Evolutionary conservation across 2,113 vertebrate genomes (phyloP), one percentile per base, ranked within the genome.

Genomic region (Sialia sialis): DNA sequence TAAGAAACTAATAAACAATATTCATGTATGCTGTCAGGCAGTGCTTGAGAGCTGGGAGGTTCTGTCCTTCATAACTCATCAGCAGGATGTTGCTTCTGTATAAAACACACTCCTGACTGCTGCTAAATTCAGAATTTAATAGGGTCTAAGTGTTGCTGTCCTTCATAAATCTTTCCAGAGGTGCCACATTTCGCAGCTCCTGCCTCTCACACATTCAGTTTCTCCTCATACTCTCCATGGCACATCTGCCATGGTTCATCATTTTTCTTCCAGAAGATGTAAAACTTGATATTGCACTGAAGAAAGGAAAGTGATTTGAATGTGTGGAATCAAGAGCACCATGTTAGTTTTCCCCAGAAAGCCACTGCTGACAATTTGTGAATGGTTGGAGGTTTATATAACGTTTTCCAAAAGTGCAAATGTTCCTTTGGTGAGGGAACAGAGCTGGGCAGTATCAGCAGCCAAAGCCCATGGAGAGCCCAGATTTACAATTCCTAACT

Each of bases 31-130:
- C 94, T 96, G 95, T 93, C 90, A 94, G 54, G 67, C 77, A 77
- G 75, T n/a, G 54, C 81, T 83, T 88, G 92, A 85, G 69, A 92
- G 55, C 94, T 94, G 82, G 41, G 82, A 94, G 88, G 82, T 91
- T 96, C 90, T 93, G 94, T 95, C 95, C 96, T 93, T 94, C 96
- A 92, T 91, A 96, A 96, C 78, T 96, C 82, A 92, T 44, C 85
- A 90, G 70, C 54, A 85, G 72, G 63, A 66, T 93, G 87, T 90
- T 92, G 76, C 51, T 94, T 83, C 85, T 77, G 26, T 88, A 83
- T 91, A 92, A 94, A 95, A 91, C 70, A 82, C 21, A 5, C 63
- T 95, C 90, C 75, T 84, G 77, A 67, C 84, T 95, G 87, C 84
- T 90, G 67, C 82, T 94, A 90, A 96, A 96, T 90, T 91, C 92